phyloP scores from a whole-genome alignment of 1,140 invertebrate species.

The Proales similis region DNA sequence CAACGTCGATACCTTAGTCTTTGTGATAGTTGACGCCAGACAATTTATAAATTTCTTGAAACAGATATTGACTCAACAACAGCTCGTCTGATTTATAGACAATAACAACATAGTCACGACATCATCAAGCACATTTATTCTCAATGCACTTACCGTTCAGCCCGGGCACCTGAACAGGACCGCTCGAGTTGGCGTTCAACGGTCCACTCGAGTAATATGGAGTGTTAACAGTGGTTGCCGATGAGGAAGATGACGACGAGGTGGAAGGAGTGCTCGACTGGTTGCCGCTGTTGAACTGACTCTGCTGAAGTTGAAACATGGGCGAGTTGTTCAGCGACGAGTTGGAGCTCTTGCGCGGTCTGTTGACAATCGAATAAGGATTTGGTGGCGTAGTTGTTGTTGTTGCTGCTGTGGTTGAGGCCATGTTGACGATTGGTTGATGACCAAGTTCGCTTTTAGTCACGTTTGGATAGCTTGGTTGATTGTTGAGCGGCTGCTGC shows the following conservation, averaged over 20 bases:
- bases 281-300: no score
- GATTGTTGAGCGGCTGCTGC: no score
- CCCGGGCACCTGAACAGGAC: no score
- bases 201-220: not conserved
- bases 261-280: no score
- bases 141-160: no score
- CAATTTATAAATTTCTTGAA: constrained; percentile 37
- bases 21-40: constrained; percentile 31
- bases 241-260: no score
- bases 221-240: constrained; percentile 20
- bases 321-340: constrained; percentile 26
- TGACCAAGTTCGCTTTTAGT: no score
- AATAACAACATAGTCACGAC: not conserved
- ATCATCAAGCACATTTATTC: not conserved
- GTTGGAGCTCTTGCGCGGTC: constrained; percentile 22
- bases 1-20: no score
- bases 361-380: not conserved
- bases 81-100: not conserved
- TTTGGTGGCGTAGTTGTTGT: constrained; percentile 27
- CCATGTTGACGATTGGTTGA: no score
- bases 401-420: not conserved
- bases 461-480: no score
- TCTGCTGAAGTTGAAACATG: no score
- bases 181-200: not conserved
- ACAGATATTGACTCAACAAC: constrained; percentile 26